Evolutionary conservation across 53 echinoderm and acorn worm genomes (phyloP), one percentile per base, ranked within the genome.

Genomic region (Stichopus horrens): DNA sequence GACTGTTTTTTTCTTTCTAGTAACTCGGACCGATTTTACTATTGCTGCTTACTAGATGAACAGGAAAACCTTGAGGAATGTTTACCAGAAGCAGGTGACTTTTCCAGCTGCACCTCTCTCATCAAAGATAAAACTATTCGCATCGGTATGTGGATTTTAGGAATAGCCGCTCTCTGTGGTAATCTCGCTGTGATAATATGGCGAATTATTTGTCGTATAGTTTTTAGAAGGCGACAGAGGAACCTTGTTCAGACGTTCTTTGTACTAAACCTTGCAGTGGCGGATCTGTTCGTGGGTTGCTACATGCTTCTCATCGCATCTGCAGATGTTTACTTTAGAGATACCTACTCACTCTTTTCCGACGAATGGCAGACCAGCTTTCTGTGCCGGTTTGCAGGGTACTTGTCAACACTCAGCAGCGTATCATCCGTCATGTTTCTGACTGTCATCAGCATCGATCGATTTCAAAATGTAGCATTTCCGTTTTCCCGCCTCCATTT

Each of bases 21-120:
- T 55, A 92, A 93, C 53, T 88, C 97, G 4, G 97, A 97, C 86
- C 91, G 93, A 74, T 97, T 88, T 79, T 90, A 92, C 22, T 95
- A 92, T 90, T 97, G 97, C 21, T 97, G 97, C 78, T 86, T 97
- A 57, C 54, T 93, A 8, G 60, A 68, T 11, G 83, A 71, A 18
- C 52, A 51, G 10, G 52, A 8, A 16, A 16, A 65, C 53, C 74
- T 58, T 20, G 55, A 89, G 0, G 86, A 89, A 16, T 97, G 97
- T 76, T 73, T 83, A 56, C 90, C 90, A 4, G 51, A 74, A 22
- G 76, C 57, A 23, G 90, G 74, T 18, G 75, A 85, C 7, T 90
- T 90, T 21, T 84, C 83, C 57, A 79, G 79, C 18, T 90, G 90
- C 51, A 53, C 83, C 16, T 84, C 86, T 85, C 74, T 90, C 7